phyloP scores from a whole-genome alignment of 2,888 invertebrate genomes.

The Eueremaeus valkanovi region DNA sequence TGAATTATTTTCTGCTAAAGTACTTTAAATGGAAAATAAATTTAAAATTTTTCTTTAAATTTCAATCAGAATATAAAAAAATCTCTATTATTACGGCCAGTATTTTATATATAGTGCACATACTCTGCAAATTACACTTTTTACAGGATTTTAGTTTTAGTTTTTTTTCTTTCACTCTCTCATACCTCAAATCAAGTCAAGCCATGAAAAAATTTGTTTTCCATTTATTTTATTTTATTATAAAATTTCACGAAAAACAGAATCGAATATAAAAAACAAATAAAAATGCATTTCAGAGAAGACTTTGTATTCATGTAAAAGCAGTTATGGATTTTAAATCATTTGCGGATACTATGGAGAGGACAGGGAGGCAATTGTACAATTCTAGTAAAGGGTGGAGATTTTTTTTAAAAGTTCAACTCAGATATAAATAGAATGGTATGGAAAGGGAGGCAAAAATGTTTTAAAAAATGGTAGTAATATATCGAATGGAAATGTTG shows the following conservation, averaged over 20 bases:
- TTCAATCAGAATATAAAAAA: too few relatives aligned
- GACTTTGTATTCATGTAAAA: too few relatives aligned
- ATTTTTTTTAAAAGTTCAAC: neutral
- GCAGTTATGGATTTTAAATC: too few relatives aligned
- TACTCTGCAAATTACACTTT: too few relatives aligned
- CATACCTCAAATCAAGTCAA: constrained; percentile 9
- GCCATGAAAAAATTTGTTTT: neutral
- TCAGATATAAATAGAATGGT: too few relatives aligned
- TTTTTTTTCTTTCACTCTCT: neutral
- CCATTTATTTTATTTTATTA: constrained; percentile 7
- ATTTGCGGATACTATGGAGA: neutral
- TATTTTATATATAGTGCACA: too few relatives aligned
- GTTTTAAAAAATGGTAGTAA: neutral
- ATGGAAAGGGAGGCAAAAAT: neutral
- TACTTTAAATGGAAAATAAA: too few relatives aligned
- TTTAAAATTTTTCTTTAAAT: too few relatives aligned
- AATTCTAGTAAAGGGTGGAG: constrained; percentile 21
- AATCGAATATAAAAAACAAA: neutral
- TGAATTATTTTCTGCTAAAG: too few relatives aligned
- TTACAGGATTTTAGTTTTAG: too few relatives aligned
- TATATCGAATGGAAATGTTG: neutral
- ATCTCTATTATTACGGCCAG: too few relatives aligned
- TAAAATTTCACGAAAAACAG: constrained; percentile 1
- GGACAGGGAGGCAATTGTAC: neutral
- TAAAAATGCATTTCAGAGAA: neutral